Percentiles rank a stretch among this genome's conserved stretches.
phyloP scores from a whole-genome alignment of 2,113 vertebrate genomes.

The Colaptes auratus region DNA sequence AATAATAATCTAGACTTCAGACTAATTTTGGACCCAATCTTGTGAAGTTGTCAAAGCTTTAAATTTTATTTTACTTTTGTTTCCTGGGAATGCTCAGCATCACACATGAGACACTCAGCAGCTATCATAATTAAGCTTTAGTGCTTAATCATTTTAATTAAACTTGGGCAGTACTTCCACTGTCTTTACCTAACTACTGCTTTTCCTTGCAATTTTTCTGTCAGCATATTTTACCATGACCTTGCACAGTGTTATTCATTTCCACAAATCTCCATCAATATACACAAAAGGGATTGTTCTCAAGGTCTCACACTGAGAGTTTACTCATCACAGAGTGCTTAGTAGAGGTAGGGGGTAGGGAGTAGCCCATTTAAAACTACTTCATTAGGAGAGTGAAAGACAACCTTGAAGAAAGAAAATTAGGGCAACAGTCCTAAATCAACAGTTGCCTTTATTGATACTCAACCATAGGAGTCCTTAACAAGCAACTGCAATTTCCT shows the following conservation, averaged over 20 bases:
- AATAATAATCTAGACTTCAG: background rate
- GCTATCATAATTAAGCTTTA: background rate
- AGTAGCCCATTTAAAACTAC: slow-evolving; percentile 26
- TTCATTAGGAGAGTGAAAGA: slow-evolving; percentile 51
- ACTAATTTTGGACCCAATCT: background rate
- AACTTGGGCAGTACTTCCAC: background rate
- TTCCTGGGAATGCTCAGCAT: background rate
- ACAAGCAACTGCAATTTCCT: slow-evolving; percentile 2
- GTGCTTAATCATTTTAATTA: background rate
- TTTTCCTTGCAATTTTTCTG: background rate
- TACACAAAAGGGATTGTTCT: slow-evolving; percentile 42
- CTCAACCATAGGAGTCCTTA: slow-evolving; percentile 20
- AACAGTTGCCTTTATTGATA: slow-evolving; percentile 37
- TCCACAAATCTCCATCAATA: slow-evolving; percentile 24
- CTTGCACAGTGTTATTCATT: background rate
- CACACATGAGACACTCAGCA: background rate
- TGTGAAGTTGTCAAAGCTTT: background rate
- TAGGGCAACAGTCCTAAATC: slow-evolving; percentile 46
- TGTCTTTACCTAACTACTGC: background rate
- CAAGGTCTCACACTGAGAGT: slow-evolving; percentile 38
- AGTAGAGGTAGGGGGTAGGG: background rate
- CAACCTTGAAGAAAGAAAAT: slow-evolving; percentile 55
- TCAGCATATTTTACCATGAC: background rate
- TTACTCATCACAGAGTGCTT: slow-evolving; percentile 47
- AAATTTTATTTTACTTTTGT: background rate